Base-by-base conservation (phyloP, 2,888 invertebrate species). In the Tholera decimalis region DNA sequence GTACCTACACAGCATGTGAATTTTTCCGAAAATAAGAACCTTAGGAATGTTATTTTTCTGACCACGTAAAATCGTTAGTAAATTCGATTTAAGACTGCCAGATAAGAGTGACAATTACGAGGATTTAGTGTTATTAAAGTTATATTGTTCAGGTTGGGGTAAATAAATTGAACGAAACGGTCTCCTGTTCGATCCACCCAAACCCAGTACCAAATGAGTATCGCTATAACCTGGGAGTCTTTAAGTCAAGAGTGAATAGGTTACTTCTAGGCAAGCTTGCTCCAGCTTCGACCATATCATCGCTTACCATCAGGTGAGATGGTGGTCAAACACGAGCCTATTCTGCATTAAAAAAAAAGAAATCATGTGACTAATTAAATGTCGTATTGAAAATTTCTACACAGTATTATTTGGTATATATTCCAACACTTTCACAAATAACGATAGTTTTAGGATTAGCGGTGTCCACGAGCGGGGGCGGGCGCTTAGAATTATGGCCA, bases 401-500 rank as follows among this genome's bases (percentile, higher is more conserved):
- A 33, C 47, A 37, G 49, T 59, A 55, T 61, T 63, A 53, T 66
- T 74, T 54, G 62, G 56, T 37, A 54, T 26, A 63, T 74, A 49
- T 74, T 37, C 50, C 20, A 35, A 59, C 50, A 41, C 28, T 63
- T 63, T 47, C 39, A 66, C 39, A 64, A 47, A 53, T 56, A 73
- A 75, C 69, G 64, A 82, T 79, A 77, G 78, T 79, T n/a, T n/a
- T 76, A 30, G 74, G 77, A 79, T 81, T 81, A 81, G 66, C 64
- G 74, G 75, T 60, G 62, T 57, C 63, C 37, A 61, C 26, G 46
- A 58, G 50, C 69, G 74, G 66, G 46, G 56, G 22, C 22, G 50
- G 41, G 3, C 71, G 61, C 62, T 79, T 58, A 64, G 78, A 79
- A 83, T 84, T 86, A 85, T 76, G 72, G 80, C 79, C 80, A 79